Conservation (phyloP, 1,140 invertebrate species). For the Cotesia typhae region DNA sequence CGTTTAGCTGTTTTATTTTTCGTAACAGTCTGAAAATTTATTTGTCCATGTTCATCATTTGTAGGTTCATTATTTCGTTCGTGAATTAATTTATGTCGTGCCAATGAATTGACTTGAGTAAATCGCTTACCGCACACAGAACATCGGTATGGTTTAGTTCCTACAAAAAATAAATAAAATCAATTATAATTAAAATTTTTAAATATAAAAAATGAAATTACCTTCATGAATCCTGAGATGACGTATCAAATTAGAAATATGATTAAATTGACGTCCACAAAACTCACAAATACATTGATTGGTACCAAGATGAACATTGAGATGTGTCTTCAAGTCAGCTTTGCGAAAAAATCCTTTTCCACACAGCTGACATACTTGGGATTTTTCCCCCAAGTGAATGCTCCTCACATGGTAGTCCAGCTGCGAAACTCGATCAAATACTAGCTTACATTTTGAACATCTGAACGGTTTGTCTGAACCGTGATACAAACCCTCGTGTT, state of each 20-base stretch:
- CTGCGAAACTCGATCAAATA: conserved; percentile 57
- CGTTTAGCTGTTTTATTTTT: conserved; percentile 37
- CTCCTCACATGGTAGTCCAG: conserved; percentile 55
- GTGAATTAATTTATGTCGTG: conserved; percentile 56
- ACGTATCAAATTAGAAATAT: conserved; percentile 65
- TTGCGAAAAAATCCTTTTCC: conserved; percentile 59
- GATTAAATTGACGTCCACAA: conserved; percentile 64
- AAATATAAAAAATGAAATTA: conserved; percentile 20
- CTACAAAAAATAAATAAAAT: conserved; percentile 41
- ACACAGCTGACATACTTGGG: conserved; percentile 58
- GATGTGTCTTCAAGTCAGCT: conserved; percentile 62
- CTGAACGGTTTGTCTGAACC: conserved; percentile 49
- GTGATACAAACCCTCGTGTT: conserved; percentile 42
- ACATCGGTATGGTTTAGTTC: conserved; percentile 63
- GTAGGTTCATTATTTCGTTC: conserved; percentile 31
- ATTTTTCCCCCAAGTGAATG: conserved; percentile 56
- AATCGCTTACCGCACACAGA: conserved; percentile 65
- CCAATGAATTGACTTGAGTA: conserved; percentile 59
- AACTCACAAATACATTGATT: conserved; percentile 63
- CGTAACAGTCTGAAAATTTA: conserved; percentile 26
- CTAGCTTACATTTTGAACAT: conserved; percentile 52
- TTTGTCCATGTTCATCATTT: not conserved
- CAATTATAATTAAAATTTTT: no score
- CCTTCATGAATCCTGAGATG: conserved; percentile 63
- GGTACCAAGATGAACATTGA: conserved; percentile 64